A percentile compares a stretch with the other conserved stretches of the same genome.
Conservation (phyloP, 2,888 invertebrate genomes). For the Galeopsomyia nigrocyanea region DNA sequence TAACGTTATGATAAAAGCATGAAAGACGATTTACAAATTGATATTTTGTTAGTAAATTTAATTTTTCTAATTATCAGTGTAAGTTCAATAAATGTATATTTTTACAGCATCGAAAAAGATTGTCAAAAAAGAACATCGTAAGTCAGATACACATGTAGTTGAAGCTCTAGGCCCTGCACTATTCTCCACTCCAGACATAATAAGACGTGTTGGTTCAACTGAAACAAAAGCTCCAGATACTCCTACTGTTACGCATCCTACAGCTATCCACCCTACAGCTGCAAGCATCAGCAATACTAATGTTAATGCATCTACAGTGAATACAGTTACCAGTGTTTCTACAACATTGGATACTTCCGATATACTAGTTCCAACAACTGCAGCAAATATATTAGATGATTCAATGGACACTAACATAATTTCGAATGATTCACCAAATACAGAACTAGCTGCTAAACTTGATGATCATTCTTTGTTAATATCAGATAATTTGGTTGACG, state of each 20-base stretch:
- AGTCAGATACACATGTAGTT: conserved; percentile 74
- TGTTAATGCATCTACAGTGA: not conserved
- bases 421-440: conserved; percentile 15
- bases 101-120: conserved; percentile 60
- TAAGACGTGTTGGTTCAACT: conserved; percentile 74
- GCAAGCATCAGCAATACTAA: not conserved
- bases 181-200: conserved; percentile 85
- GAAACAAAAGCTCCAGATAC: conserved; percentile 65
- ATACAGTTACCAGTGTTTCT: conserved; percentile 8
- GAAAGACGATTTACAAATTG: not conserved
- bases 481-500: conserved; percentile 44
- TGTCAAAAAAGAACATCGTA: conserved; percentile 69
- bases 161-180: conserved; percentile 74
- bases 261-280: conserved; percentile 10
- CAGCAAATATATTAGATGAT: conserved; percentile 33
- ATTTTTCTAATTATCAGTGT: not conserved
- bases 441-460: conserved; percentile 9
- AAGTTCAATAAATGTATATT: not conserved
- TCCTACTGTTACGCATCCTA: conserved; percentile 24
- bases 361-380: conserved; percentile 24
- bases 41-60: not conserved
- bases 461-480: conserved; percentile 29
- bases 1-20: not conserved
- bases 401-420: conserved; percentile 33
- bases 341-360: conserved; percentile 21